A percentile compares a stretch with the other conserved stretches of the same genome.
Evolutionary conservation across 1,140 invertebrate genomes (phyloP).

Genomic region (Mactra quadrangularis): DNA sequence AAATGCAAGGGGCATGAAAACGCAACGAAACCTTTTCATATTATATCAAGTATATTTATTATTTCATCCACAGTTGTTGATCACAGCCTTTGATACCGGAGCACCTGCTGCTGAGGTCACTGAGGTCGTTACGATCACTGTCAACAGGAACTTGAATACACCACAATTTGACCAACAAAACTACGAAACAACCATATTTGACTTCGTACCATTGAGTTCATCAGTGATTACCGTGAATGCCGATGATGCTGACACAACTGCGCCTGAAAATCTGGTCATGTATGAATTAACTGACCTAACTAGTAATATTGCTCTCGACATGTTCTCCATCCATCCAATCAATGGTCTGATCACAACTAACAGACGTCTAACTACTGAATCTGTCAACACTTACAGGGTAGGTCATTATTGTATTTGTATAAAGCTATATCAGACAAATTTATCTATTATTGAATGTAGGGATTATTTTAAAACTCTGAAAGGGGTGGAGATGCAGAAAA

Average conservation of each 20-base stretch:
- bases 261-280: conserved; percentile 69
- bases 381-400: conserved; percentile 52
- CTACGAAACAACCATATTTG: conserved; percentile 66
- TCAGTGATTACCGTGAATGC: conserved; percentile 69
- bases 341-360: conserved; percentile 65
- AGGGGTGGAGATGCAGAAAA: too few relatives aligned
- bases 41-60: too few relatives aligned
- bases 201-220: conserved; percentile 68
- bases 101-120: conserved; percentile 54
- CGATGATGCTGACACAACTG: conserved; percentile 70
- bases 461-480: too few relatives aligned
- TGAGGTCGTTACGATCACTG: conserved; percentile 61
- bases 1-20: too few relatives aligned
- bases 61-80: conserved; percentile 66
- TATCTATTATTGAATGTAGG: too few relatives aligned
- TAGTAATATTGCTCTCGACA: conserved; percentile 30
- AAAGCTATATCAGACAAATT: too few relatives aligned
- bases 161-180: conserved; percentile 52
- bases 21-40: too few relatives aligned
- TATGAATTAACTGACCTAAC: conserved; percentile 56
- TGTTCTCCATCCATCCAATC: conserved; percentile 68
- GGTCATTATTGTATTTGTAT: background rate
- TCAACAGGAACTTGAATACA: conserved; percentile 64
- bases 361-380: conserved; percentile 60
- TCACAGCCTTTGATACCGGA: conserved; percentile 63